A percentile compares a stretch with the other conserved stretches of the same genome.
Evolutionary conservation across 1,140 invertebrate genomes (phyloP).

Genomic region (Heliconius hermathena): DNA sequence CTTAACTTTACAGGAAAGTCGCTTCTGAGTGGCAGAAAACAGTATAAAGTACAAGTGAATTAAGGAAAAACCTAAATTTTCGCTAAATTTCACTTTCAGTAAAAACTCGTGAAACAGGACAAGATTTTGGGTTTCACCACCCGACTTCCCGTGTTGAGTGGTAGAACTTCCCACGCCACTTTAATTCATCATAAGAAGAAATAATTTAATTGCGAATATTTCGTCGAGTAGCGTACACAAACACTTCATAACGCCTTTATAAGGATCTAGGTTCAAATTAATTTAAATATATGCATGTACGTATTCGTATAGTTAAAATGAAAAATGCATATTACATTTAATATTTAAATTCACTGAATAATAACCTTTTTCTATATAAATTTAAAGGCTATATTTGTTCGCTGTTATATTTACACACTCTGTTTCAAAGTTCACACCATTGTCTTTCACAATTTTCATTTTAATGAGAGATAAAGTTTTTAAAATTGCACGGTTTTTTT

Average conservation of each 20-base stretch:
- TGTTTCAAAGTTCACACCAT: slow-evolving; percentile 16
- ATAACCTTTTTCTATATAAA: background rate
- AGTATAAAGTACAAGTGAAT: no score
- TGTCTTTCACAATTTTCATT: slow-evolving; percentile 16
- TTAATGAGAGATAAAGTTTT: slow-evolving; percentile 20
- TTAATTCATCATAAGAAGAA: no score
- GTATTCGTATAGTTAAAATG: background rate
- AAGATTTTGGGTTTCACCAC: no score
- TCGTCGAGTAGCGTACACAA: no score
- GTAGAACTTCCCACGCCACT: no score
- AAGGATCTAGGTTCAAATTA: background rate
- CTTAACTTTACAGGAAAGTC: background rate
- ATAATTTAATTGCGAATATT: background rate
- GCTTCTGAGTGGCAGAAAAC: background rate
- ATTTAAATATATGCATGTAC: background rate
- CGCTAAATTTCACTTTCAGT: no score
- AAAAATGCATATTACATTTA: background rate
- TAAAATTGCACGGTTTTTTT: slow-evolving; percentile 6
- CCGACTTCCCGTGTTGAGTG: no score
- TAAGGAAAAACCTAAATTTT: no score
- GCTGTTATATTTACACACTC: background rate
- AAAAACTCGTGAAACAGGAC: no score
- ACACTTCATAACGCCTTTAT: background rate
- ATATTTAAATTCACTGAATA: background rate
- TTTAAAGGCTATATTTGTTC: background rate